Base-by-base conservation (phyloP, 1,140 invertebrate species). In the Caenorhabditis inopinata region DNA sequence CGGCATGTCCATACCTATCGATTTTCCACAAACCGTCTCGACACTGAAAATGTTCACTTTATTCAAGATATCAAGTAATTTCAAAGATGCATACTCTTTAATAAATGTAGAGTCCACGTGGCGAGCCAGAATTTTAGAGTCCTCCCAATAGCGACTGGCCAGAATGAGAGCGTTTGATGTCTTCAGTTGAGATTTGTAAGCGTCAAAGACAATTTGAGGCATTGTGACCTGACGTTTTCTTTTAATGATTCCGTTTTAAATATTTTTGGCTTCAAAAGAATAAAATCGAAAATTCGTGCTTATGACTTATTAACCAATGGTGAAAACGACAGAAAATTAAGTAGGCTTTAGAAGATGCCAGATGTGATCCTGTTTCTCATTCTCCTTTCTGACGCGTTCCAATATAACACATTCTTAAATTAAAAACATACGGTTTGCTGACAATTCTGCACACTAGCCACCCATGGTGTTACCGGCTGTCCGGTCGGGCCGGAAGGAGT, bases 91-190 rank as follows among this genome's bases (percentile, higher is more conserved):
- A 2, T 38, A 68, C 58, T 68, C 58, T 38, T 68, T 68, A n/a
- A 68, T 38, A 38, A 68, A 68, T 2, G 32, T 68, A 7, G 58
- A 9, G 21, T 68, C 58, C 16, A 68, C 32, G 1, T 18, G 29
- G 7, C 32, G 29, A 5, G 32, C 29, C 32, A 68, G 25, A 68
- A 9, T 18, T 16, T 68, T 68, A 16, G 32, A 38, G 7, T 68
- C 58, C n/a, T 68, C 58, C 58, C 58, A 68, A 21, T 68, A 68
- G n/a, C 58, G 12, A 68, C 58, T 68, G 32, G 58, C 58, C 3
- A 38, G 6, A 7, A 68, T 38, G 6, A 68, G 32, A 3, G 3
- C 12, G n/a, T 68, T 18, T 16, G 58, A 2, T 0, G 25, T 35
- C 21, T 38, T 35, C 11, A 68, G 29, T 38, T 68, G 58, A 4